Evolutionary conservation across 2,113 vertebrate genomes (phyloP).

Genomic region (Dendrocopos noguchii): DNA sequence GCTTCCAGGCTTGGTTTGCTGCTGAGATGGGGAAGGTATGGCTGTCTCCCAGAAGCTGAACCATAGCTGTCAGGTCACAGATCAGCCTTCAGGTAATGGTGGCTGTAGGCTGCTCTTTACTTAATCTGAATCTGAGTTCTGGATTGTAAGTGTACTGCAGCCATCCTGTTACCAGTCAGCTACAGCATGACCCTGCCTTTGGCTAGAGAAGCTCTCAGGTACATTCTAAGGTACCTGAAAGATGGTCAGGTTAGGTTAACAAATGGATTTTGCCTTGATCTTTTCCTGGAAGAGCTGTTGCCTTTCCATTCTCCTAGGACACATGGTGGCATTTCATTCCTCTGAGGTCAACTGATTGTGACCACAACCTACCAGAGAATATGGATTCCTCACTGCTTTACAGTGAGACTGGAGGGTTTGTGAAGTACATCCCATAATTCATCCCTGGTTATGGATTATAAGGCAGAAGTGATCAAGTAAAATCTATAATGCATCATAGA

Average conservation of each 20-base stretch:
- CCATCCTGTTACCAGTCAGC: background rate
- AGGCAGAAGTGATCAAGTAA: background rate
- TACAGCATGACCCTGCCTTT: background rate
- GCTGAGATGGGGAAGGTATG: background rate
- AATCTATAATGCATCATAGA: background rate
- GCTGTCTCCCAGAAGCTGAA: background rate
- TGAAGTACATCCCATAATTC: background rate
- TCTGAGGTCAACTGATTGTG: background rate
- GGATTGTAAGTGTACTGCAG: background rate
- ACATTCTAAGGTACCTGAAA: background rate
- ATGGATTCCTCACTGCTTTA: background rate
- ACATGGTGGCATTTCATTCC: background rate
- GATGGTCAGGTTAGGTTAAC: background rate
- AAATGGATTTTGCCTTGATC: background rate
- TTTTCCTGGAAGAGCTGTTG: background rate
- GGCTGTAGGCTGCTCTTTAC: background rate
- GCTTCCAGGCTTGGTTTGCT: background rate
- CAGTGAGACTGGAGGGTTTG: background rate
- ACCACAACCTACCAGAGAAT: background rate
- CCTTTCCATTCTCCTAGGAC: background rate
- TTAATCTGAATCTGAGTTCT: background rate
- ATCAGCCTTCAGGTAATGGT: background rate
- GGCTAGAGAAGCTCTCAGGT: background rate
- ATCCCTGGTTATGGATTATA: background rate
- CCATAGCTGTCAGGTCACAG: background rate